Conservation (phyloP, 2,888 invertebrate species). For the Lymantria monacha region DNA sequence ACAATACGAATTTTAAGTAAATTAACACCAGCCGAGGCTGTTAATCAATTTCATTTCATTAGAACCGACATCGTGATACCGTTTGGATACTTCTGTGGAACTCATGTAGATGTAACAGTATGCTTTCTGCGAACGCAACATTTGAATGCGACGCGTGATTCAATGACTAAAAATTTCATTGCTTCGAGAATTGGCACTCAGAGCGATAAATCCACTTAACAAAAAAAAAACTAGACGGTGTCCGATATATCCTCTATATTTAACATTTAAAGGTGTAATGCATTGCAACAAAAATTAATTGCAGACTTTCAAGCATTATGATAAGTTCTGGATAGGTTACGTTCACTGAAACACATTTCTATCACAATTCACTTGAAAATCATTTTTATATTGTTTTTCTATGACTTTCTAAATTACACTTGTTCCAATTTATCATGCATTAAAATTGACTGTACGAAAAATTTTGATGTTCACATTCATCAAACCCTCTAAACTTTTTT, state of each 20-base stretch:
- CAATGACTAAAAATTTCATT: slow-evolving; percentile 41
- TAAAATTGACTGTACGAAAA: too few species aligned
- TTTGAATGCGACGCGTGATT: slow-evolving; percentile 52
- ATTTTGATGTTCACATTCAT: too few species aligned
- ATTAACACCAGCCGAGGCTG: slow-evolving; percentile 20
- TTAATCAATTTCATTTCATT: slow-evolving; percentile 70
- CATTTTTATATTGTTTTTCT: background rate
- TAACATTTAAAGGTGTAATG: background rate
- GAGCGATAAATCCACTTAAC: slow-evolving; percentile 23
- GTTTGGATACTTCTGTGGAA: slow-evolving; percentile 56
- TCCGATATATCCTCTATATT: slow-evolving; percentile 24
- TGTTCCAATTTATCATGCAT: too few species aligned
- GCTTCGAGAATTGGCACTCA: slow-evolving; percentile 28
- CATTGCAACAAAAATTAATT: slow-evolving; percentile 49
- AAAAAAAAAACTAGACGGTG: slow-evolving; percentile 27
- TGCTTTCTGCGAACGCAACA: slow-evolving; percentile 65
- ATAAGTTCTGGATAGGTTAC: slow-evolving; percentile 37
- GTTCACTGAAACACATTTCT: slow-evolving; percentile 24
- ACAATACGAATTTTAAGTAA: too few species aligned
- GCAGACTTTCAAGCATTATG: slow-evolving; percentile 43
- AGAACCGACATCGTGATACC: slow-evolving; percentile 67
- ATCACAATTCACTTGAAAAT: slow-evolving; percentile 10
- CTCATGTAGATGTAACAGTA: slow-evolving; percentile 51
- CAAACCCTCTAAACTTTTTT: too few species aligned
- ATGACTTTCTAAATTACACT: too few species aligned